These are phyloP conservation scores for Lampropteryx suffumata DNA, from an alignment of 2,888 invertebrate species.

Conservation along the genomic window DNA sequence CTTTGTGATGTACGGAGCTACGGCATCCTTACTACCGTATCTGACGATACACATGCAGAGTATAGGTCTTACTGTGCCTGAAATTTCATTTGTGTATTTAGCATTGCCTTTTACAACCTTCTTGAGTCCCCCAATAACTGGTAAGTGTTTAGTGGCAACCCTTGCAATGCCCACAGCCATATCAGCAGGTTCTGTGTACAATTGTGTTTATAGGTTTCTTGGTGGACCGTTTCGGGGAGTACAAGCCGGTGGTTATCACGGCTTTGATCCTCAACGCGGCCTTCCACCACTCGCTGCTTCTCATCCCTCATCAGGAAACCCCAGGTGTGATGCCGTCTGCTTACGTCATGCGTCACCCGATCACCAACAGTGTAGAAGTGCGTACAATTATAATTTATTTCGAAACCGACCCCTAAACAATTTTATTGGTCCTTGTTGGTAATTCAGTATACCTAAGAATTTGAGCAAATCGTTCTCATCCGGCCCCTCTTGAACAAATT, in stretches of 20 bases:
- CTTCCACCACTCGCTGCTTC: constrained; percentile 90
- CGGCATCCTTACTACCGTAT: constrained; percentile 92
- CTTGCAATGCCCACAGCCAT: neutral
- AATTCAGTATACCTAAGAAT: constrained; percentile 73
- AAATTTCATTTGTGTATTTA: constrained; percentile 93
- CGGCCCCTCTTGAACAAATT: constrained; percentile 73
- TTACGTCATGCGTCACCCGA: constrained; percentile 89
- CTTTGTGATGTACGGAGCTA: constrained; percentile 93
- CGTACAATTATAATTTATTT: constrained; percentile 41
- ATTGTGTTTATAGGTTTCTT: constrained; percentile 85
- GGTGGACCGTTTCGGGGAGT: constrained; percentile 93
- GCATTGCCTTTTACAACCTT: constrained; percentile 94
- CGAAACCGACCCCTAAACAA: constrained; percentile 57
- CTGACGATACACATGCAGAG: constrained; percentile 95
- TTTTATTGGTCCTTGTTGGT: constrained; percentile 57
- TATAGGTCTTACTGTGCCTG: constrained; percentile 92
- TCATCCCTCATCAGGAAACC: constrained; percentile 91
- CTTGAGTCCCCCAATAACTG: constrained; percentile 91
- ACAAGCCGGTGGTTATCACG: constrained; percentile 91
- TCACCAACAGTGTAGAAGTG: constrained; percentile 87
- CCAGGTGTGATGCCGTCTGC: constrained; percentile 89
- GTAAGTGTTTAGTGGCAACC: constrained; percentile 76
- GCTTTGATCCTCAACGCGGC: constrained; percentile 90
- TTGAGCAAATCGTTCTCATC: constrained; percentile 80
- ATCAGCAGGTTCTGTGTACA: neutral